Conservation (phyloP, 2,888 invertebrate genomes). For the Nudaria mundana region DNA sequence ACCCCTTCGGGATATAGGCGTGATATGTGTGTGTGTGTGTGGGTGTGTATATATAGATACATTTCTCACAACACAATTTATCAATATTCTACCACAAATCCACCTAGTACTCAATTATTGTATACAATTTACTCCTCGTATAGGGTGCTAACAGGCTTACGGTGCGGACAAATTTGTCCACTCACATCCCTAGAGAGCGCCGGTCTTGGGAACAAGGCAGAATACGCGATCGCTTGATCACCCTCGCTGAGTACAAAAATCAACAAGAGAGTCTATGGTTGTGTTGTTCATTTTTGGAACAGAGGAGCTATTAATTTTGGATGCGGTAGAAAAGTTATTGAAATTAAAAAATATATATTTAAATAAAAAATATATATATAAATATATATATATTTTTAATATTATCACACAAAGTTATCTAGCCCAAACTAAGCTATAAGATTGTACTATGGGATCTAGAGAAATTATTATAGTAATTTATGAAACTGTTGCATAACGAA, state of each 20-base stretch:
- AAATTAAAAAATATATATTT: neutral
- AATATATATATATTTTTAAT: too few species aligned
- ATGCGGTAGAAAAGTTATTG: conserved; percentile 30
- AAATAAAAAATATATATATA: neutral
- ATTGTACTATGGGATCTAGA: too few species aligned
- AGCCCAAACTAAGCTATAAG: too few species aligned
- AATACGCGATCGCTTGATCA: conserved; percentile 40
- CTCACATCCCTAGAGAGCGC: conserved; percentile 51
- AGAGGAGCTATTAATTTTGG: conserved; percentile 19
- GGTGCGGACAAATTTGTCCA: conserved; percentile 49
- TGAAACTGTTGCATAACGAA: too few species aligned
- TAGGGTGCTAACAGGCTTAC: conserved; percentile 66
- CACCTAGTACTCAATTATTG: conserved; percentile 15
- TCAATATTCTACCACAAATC: conserved; percentile 5
- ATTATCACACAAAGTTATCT: too few species aligned
- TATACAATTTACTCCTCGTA: conserved; percentile 29
- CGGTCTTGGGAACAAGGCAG: conserved; percentile 55
- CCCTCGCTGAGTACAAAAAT: conserved; percentile 72
- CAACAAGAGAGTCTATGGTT: conserved; percentile 59
- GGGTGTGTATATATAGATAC: neutral
- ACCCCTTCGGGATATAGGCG: too few species aligned
- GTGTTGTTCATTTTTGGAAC: conserved; percentile 57
- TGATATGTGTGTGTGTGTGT: too few species aligned
- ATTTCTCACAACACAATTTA: conserved; percentile 3
- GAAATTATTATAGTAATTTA: too few species aligned